These are phyloP conservation scores for Poecilus cupreus DNA, from an alignment of 2,888 invertebrate species.

Conservation along the genomic window DNA sequence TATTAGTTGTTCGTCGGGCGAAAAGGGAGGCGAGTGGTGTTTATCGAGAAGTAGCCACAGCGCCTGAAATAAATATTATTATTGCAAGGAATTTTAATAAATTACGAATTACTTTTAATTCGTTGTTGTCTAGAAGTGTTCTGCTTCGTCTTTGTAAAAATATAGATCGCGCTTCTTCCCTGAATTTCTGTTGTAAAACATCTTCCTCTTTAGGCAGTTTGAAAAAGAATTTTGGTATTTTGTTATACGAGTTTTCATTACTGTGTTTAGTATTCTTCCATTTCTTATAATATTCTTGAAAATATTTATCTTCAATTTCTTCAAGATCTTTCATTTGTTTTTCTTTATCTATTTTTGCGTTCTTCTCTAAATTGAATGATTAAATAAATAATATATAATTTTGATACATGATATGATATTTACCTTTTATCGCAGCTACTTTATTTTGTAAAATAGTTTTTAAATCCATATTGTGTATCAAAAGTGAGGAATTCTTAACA, in stretches of 20 bases:
- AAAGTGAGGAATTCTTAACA: neutral
- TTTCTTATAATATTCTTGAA: slow-evolving; percentile 74
- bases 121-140: slow-evolving; percentile 90
- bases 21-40: slow-evolving; percentile 83
- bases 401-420: slow-evolving; percentile 55
- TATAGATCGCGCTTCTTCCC: slow-evolving; percentile 91
- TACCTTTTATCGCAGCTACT: slow-evolving; percentile 75
- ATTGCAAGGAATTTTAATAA: neutral
- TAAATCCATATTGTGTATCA: slow-evolving; percentile 68
- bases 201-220: slow-evolving; percentile 87
- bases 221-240: slow-evolving; percentile 85
- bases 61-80: slow-evolving; percentile 72
- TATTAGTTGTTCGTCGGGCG: slow-evolving; percentile 88
- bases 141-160: slow-evolving; percentile 90
- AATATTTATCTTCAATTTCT: slow-evolving; percentile 75
- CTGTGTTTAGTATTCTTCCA: slow-evolving; percentile 73
- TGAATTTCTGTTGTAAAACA: slow-evolving; percentile 84
- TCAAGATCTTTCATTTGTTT: slow-evolving; percentile 70
- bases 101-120: slow-evolving; percentile 76
- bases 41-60: slow-evolving; percentile 90
- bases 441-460: slow-evolving; percentile 74
- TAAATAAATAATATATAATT: neutral
- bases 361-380: slow-evolving; percentile 73
- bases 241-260: slow-evolving; percentile 73
- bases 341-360: slow-evolving; percentile 76